A percentile compares a stretch with the other conserved stretches of the same genome.
phyloP scores from a whole-genome alignment of 2,113 vertebrate genomes.

The Neoarius graeffei region DNA sequence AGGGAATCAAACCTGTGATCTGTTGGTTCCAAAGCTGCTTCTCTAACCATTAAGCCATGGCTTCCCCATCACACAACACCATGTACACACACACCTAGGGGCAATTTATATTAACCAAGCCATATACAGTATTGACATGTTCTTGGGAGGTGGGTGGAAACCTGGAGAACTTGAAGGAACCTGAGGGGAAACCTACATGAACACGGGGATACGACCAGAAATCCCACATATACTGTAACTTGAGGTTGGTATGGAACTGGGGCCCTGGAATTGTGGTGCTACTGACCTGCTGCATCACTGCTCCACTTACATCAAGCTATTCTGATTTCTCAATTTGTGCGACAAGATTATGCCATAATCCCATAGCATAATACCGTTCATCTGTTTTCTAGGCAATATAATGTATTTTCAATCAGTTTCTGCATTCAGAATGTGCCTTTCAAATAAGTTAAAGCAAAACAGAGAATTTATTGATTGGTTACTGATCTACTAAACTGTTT shows the following conservation, averaged over 20 bases:
- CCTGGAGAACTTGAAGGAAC: not conserved
- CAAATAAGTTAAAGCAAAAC: not conserved
- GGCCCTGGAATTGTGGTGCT: not conserved
- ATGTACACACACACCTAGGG: not conserved
- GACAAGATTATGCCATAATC: not conserved
- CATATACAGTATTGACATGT: not conserved
- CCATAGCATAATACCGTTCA: not conserved
- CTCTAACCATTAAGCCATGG: too few species aligned
- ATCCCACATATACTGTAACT: not conserved
- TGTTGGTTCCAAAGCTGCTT: too few species aligned
- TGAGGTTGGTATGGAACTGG: not conserved
- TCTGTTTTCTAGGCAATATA: not conserved
- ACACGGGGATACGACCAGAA: not conserved
- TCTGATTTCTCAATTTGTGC: not conserved
- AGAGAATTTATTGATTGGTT: not conserved
- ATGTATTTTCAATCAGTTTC: not conserved
- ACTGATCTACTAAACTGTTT: not conserved
- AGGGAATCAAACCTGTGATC: too few species aligned
- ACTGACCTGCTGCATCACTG: not conserved
- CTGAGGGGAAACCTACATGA: not conserved
- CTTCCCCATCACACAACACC: too few species aligned
- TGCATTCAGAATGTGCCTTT: not conserved
- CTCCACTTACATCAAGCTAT: not conserved
- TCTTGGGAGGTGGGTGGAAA: not conserved
- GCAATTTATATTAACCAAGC: not conserved